Base-by-base conservation (phyloP, 2,888 invertebrate genomes). In the Pelosia muscerda region DNA sequence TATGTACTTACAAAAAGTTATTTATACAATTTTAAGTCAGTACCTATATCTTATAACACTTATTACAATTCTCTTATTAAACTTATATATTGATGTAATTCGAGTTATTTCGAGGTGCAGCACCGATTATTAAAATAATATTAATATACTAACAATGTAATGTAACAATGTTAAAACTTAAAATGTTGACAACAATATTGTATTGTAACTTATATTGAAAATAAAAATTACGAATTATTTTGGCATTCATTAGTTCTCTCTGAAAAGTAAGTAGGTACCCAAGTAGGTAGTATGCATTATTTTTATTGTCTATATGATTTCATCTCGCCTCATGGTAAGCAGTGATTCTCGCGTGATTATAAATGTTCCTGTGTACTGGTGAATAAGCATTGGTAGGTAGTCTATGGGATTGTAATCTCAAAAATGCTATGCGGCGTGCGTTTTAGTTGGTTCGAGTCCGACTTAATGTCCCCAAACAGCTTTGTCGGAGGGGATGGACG, bases 131-230 rank as follows among this genome's bases (percentile, higher is more conserved):
- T 28, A 63, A 62, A 74, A 69, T 56, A 26, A 31, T 31, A 58
- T 31, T 5, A 26, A 22, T 68, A 68, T 34, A 67, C 15, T 42
- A 68, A 42, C 42, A 38, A 42, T 19, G 42, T 42, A 74, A 53
- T 65, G 61, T 74, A 77, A 79, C 53, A 49, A 72, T 79, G 78
- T 79, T 75, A 77, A 85, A 87, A 86, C 85, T 79, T 75, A 77
- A 85, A 87, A 86, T 85, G 86, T 88, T 88, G 86, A 88, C 84
- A 87, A 86, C 87, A 83, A 81, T 82, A 83, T 83, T 83, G 80
- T 79, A 79, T 77, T 72, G 71, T 76, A 76, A 74, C 74, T 80
- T 69, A 73, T 79, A 71, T 78, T 82, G 62, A 77, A 73, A 81
- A 78, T 78, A 81, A 80, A 79, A 65, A 57, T 25, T 22, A 42